Conservation (phyloP, 2,113 vertebrate species). For the Hyaena hyaena region DNA sequence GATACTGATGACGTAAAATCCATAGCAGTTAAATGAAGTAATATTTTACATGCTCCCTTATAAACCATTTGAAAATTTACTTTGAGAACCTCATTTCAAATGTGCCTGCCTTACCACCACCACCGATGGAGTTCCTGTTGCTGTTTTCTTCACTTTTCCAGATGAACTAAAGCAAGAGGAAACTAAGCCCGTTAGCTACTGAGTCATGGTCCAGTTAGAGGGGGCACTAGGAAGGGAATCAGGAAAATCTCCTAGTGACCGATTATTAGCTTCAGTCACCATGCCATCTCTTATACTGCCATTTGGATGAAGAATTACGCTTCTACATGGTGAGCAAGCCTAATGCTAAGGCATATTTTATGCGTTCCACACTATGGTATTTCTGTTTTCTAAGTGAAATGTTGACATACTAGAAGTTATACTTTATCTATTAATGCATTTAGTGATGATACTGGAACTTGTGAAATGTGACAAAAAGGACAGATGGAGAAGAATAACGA, state of each 20-base stretch:
- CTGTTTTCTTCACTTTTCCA: constrained; percentile 48
- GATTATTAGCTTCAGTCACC: constrained; percentile 39
- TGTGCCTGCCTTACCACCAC: accelerated
- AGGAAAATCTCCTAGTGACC: constrained; percentile 7
- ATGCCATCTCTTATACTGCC: background rate
- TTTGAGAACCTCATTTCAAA: background rate
- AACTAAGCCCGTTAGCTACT: constrained; percentile 16
- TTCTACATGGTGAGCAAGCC: background rate
- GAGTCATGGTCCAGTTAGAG: background rate
- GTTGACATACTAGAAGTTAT: background rate
- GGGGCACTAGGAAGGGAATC: background rate
- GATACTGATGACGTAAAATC: background rate
- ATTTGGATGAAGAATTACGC: background rate
- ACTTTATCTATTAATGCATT: background rate
- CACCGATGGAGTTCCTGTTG: background rate
- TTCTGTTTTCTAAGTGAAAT: background rate
- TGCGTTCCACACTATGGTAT: background rate
- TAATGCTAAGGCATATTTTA: background rate
- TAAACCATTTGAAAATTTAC: background rate
- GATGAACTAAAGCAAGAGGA: constrained; percentile 44
- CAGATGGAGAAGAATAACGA: background rate
- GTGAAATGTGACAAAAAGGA: background rate
- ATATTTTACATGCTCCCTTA: background rate
- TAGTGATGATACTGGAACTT: background rate
- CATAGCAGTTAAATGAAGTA: background rate